phyloP scores from a whole-genome alignment of 2,888 invertebrate species.

The Synergus japonicus region DNA sequence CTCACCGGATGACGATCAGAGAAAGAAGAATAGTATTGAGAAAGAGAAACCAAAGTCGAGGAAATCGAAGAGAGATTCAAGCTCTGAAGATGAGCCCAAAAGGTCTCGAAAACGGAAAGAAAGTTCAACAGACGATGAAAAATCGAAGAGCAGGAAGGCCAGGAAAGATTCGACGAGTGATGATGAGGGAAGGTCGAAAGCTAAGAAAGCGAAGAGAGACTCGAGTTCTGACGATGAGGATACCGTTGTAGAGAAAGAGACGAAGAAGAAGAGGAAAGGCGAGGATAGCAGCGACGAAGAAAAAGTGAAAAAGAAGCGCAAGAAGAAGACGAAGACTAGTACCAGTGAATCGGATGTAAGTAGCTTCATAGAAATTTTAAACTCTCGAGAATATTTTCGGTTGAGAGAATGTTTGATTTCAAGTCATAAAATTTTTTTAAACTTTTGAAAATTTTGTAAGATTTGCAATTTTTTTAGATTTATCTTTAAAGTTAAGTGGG shows the following conservation, averaged over 20 bases:
- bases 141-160: slow-evolving; percentile 78
- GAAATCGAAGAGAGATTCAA: slow-evolving; percentile 78
- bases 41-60: slow-evolving; percentile 77
- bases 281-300: slow-evolving; percentile 81
- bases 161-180: slow-evolving; percentile 73
- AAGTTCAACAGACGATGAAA: slow-evolving; percentile 81
- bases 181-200: slow-evolving; percentile 68
- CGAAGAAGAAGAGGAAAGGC: slow-evolving; percentile 82
- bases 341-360: slow-evolving; percentile 76
- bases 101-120: slow-evolving; percentile 82
- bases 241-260: slow-evolving; percentile 81
- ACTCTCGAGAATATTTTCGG: too few relatives aligned
- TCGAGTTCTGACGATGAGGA: slow-evolving; percentile 82
- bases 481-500: too few relatives aligned
- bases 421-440: too few relatives aligned
- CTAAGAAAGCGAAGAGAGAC: slow-evolving; percentile 69
- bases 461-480: too few relatives aligned
- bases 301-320: slow-evolving; percentile 79
- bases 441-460: too few relatives aligned
- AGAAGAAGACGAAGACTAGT: slow-evolving; percentile 75
- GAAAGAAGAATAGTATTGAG: slow-evolving; percentile 65
- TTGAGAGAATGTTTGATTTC: too few relatives aligned
- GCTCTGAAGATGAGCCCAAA: slow-evolving; percentile 81
- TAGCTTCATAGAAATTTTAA: slow-evolving; percentile 22
- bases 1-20: slow-evolving; percentile 72